Conservation (phyloP, 2,113 vertebrate genomes). For the Prunella himalayana region DNA sequence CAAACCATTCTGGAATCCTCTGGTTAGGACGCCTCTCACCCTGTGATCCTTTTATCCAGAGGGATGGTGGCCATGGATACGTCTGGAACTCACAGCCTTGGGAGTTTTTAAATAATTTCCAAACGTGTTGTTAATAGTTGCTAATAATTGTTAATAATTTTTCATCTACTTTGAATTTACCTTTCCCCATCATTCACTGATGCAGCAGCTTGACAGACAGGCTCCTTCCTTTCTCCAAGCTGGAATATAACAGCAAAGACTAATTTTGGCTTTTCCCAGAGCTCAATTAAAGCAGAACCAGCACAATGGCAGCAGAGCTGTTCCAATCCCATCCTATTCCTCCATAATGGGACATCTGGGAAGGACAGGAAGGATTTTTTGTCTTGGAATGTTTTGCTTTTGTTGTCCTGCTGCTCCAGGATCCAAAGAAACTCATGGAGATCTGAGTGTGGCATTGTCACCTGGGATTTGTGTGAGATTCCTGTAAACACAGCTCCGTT, state of each 20-base stretch:
- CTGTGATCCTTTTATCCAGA: neutral
- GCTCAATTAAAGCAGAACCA: neutral
- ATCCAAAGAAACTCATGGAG: fast-evolving
- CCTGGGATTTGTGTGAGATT: neutral
- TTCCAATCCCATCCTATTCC: neutral
- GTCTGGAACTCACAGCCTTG: neutral
- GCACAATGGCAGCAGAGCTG: fast-evolving
- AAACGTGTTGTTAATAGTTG: neutral
- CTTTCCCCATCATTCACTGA: neutral
- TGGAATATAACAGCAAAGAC: neutral
- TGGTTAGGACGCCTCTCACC: neutral
- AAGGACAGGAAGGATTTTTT: neutral
- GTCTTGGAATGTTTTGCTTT: neutral
- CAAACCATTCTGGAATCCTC: neutral
- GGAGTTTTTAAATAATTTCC: neutral
- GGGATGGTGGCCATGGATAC: fast-evolving
- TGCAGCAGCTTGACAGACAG: neutral
- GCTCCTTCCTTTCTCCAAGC: neutral
- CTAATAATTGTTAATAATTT: neutral
- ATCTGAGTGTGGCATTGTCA: fast-evolving
- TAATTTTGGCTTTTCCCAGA: neutral
- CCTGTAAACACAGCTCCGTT: neutral
- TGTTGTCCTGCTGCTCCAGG: neutral
- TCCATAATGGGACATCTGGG: fast-evolving
- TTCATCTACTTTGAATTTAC: neutral